These are phyloP conservation scores for Ennomos erosarius DNA, from an alignment of 2,888 invertebrate species.

Conservation along the genomic window DNA sequence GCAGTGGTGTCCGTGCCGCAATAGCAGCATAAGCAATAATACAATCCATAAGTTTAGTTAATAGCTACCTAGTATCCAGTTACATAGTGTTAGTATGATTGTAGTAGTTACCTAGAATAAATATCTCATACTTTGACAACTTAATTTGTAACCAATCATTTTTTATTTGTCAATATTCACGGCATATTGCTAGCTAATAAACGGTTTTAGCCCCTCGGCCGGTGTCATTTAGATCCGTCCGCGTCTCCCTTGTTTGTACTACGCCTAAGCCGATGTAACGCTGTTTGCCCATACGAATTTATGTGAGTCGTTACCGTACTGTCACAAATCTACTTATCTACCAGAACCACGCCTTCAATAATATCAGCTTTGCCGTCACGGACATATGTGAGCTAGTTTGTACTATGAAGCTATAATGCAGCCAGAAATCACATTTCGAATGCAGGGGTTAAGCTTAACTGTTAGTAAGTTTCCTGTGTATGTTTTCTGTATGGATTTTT, in stretches of 20 bases:
- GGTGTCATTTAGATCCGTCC: slow-evolving; percentile 64
- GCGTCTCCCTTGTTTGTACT: slow-evolving; percentile 75
- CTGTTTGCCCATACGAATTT: slow-evolving; percentile 80
- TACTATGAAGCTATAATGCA: background rate
- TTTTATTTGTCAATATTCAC: slow-evolving; percentile 46
- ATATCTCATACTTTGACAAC: background rate
- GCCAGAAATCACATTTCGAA: background rate
- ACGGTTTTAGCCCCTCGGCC: slow-evolving; percentile 68
- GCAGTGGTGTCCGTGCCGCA: no score
- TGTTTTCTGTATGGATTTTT: no score
- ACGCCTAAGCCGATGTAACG: slow-evolving; percentile 81
- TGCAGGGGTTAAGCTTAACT: no score
- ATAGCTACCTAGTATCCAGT: no score
- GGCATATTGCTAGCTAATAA: slow-evolving; percentile 64
- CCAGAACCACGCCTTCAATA: slow-evolving; percentile 73
- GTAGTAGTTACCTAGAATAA: no score
- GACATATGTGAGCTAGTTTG: slow-evolving; percentile 59
- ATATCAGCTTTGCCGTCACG: slow-evolving; percentile 46
- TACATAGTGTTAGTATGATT: no score
- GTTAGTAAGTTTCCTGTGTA: no score
- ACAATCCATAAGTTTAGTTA: no score
- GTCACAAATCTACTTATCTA: slow-evolving; percentile 85
- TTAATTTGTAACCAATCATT: background rate
- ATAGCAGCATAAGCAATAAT: no score
- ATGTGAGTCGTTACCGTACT: slow-evolving; percentile 74